Evolutionary conservation across 2,888 invertebrate species (phyloP), one percentile per base, ranked within the genome.

Genomic region (Scrobipalpa costella): DNA sequence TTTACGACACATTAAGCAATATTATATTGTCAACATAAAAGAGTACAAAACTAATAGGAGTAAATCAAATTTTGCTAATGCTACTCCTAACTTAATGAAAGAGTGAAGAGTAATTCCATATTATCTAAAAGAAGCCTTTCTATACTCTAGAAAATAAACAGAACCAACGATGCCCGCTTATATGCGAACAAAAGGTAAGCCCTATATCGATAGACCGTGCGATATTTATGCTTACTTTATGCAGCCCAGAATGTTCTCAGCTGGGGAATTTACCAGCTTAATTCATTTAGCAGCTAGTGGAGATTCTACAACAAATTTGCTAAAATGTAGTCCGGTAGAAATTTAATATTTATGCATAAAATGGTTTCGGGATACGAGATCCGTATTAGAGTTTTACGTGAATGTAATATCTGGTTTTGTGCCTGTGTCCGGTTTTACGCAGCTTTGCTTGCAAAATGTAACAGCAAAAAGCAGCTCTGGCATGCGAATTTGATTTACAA

Each of bases 161-260:
- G 2, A 21, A 33, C 11, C 33, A 19, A 52, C 7, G n/a, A n/a
- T n/a, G 21, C 27, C 55, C 55, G 55, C 59, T 66, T 65, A n/a
- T 64, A 57, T 66, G 74, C 68, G 63, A 63, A 34, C 34, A 34
- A 33, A 69, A 71, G 21, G 55, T 19, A 77, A 62, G 63, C 61
- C 63, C 79, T 76, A 71, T 71, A 78, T 71, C 76, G 74, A 84
- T 83, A 76, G 79, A 80, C 73, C 72, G 75, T 71, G 67, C 69
- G 73, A 80, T 85, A 88, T 87, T 84, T 86, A 86, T 80, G 82
- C 77, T 80, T 80, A 83, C 85, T 85, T 84, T 83, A 85, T 85
- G 78, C 83, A 77, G 76, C 73, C 73, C 73, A 71, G 78, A 77
- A 84, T 82, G 81, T 83, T 80, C 81, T 76, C 75, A 71, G 72